phyloP scores from a whole-genome alignment of 2,797 vertebrate genomes.

The Distichodus sexfasciatus region DNA sequence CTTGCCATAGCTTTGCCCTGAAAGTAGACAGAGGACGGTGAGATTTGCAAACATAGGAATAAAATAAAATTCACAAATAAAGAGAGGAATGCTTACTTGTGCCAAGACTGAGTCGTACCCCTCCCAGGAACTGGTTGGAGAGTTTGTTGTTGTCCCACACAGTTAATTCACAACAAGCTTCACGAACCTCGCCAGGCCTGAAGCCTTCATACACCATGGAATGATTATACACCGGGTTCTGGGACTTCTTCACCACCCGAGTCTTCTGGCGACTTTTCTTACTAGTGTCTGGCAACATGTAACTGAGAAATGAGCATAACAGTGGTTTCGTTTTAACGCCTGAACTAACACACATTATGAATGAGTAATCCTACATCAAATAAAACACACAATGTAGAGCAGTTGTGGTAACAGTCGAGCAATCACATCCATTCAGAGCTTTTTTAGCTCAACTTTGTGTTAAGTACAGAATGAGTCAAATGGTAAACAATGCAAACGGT shows the following conservation, averaged over 20 bases:
- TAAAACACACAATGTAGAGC: background rate
- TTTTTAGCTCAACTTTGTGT: background rate
- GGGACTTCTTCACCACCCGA: slow-evolving; percentile 47
- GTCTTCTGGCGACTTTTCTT: slow-evolving; percentile 62
- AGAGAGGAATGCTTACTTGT: slow-evolving; percentile 30
- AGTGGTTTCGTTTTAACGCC: background rate
- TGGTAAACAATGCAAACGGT: background rate
- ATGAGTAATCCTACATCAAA: no score
- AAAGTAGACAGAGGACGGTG: slow-evolving; percentile 11
- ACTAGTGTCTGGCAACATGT: slow-evolving; percentile 59
- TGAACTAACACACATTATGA: no score
- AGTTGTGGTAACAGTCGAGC: background rate
- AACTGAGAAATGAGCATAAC: slow-evolving; percentile 32
- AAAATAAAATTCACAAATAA: no score
- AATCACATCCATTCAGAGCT: background rate
- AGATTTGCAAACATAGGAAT: no score
- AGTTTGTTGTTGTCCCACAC: slow-evolving; percentile 59
- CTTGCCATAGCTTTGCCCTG: slow-evolving; percentile 59
- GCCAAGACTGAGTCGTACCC: slow-evolving; percentile 52
- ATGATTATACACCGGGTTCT: slow-evolving; percentile 57
- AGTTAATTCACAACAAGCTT: slow-evolving; percentile 58
- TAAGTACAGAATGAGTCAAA: background rate
- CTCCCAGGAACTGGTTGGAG: slow-evolving; percentile 60
- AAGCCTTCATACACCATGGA: slow-evolving; percentile 63
- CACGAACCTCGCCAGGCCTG: slow-evolving; percentile 44